Base-by-base conservation (phyloP, 2,797 vertebrate genomes). In the Xerus rutilus region DNA sequence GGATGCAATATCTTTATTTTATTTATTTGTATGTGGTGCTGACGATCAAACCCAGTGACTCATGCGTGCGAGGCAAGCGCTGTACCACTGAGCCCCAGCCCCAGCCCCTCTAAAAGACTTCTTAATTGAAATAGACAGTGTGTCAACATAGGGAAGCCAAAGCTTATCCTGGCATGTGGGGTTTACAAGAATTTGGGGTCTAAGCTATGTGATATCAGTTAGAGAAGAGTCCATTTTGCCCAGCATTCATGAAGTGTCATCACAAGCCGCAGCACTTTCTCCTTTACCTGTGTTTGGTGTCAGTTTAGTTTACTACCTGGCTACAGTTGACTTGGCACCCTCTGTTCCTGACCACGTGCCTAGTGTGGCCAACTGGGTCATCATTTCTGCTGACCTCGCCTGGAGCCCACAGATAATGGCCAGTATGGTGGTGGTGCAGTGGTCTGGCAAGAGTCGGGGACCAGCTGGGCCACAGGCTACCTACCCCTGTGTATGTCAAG, bases 331-430 rank as follows among this genome's bases (percentile, higher is more conserved):
- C 83, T 79, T 91, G 65, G 86, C 7, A 1, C 84, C 89, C 62
- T 86, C 93, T 86, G 91, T 54, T 69, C 91, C 93, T 57, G 91
- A 67, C 86, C 25, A 87, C 43, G 76, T 3, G 59, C 43, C 21
- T 28, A 62, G 64, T 23, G 12, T 76, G 84, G 89, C 96, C 96
- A 86, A 78, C 69, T 73, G 73, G 94, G 96, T 96, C 91, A 67
- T 69, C 9, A 2, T 94, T 92, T 83, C 32, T 54, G 35, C 20
- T 43, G 45, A 25, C 79, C 76, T 94, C 20, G 8, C 76, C 59
- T 2, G 2, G 73, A 73, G 20, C 30, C 69, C 10, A 9, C 47
- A 79, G 85, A 79, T 13, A n/a, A 76, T 20, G 21, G 73, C 81
- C 84, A 43, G 25, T 28, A 47, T 57, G 89, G 47, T 35, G 14